phyloP scores from a whole-genome alignment of 2,113 vertebrate species.

The Ibidorhyncha struthersii region DNA sequence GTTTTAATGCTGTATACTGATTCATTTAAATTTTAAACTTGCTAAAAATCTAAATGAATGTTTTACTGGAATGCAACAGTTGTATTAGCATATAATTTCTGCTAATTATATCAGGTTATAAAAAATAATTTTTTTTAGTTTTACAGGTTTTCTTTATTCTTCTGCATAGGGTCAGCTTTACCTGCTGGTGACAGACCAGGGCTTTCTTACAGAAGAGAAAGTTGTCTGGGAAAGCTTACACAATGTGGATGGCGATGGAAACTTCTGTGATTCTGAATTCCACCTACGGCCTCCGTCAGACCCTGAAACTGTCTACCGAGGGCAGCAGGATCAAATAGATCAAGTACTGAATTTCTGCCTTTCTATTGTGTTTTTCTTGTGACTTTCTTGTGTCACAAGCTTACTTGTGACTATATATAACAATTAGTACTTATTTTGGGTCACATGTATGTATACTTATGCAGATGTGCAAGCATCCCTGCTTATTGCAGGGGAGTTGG shows the following conservation, averaged over 20 bases:
- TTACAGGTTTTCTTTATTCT: slow-evolving; percentile 7
- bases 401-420: background rate
- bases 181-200: slow-evolving; percentile 96
- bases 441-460: background rate
- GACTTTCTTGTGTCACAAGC: background rate
- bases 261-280: slow-evolving; percentile 98
- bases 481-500: background rate
- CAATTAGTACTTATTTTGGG: background rate
- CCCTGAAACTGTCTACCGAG: slow-evolving; percentile 93
- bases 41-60: background rate
- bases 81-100: background rate
- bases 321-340: slow-evolving; percentile 98
- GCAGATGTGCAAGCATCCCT: background rate
- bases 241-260: slow-evolving; percentile 96
- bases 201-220: slow-evolving; percentile 97
- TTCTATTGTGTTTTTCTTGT: background rate
- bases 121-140: background rate
- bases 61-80: background rate
- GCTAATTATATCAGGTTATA: background rate
- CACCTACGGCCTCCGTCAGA: slow-evolving; percentile 93
- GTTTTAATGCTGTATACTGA: background rate
- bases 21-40: background rate
- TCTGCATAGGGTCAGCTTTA: slow-evolving; percentile 90
- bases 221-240: slow-evolving; percentile 98
- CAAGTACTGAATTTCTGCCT: slow-evolving; percentile 80